These are phyloP conservation scores for Umimayanthus chanpuru DNA, from an alignment of 92 coral and sea anemone species.

Conservation along the genomic window DNA sequence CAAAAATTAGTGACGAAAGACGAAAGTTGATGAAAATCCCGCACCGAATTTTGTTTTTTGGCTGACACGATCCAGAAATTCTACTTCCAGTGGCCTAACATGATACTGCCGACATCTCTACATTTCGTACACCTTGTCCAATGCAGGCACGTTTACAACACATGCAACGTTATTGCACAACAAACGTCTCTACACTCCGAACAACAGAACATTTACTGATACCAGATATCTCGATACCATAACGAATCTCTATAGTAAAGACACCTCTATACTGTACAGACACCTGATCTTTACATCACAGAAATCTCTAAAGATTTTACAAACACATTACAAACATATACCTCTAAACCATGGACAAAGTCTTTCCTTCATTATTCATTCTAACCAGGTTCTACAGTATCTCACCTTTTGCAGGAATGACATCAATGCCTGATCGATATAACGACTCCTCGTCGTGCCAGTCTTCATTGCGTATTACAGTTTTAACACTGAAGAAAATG, in stretches of 20 bases:
- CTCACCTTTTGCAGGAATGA: conserved; percentile 89
- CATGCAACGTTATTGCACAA: no score
- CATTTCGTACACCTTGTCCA: not conserved
- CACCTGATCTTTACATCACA: no score
- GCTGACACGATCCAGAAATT: no score
- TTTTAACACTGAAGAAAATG: conserved; percentile 62
- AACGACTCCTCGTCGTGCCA: conserved; percentile 90
- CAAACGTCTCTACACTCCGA: not conserved
- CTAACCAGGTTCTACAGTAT: not conserved
- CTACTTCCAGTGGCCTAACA: no score
- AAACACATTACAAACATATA: not conserved
- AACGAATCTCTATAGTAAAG: no score
- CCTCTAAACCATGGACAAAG: not conserved
- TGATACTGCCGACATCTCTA: not conserved
- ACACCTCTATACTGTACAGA: no score
- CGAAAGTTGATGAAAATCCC: no score
- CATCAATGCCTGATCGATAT: conserved; percentile 91
- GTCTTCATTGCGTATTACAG: conserved; percentile 80
- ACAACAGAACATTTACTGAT: no score
- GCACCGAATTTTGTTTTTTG: no score
- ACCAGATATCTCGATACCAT: no score
- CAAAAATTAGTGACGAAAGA: no score
- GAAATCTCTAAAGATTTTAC: not conserved
- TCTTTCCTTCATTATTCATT: not conserved
- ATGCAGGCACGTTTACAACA: not conserved